phyloP scores from a whole-genome alignment of 2,888 invertebrate genomes.

The Hirtodrosophila duncani region DNA sequence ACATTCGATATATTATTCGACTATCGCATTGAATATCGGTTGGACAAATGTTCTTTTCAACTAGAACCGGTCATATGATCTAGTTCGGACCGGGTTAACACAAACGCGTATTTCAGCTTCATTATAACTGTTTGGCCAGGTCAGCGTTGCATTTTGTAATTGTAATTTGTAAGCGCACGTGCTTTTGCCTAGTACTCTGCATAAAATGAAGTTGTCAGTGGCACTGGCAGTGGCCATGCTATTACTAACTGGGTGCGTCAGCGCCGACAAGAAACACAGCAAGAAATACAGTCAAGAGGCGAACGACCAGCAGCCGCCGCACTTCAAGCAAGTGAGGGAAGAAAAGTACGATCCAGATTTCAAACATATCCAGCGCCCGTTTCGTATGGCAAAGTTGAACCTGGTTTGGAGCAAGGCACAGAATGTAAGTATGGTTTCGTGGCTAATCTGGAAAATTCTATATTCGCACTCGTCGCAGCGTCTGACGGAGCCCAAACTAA shows the following conservation, averaged over 20 bases:
- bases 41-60: too few relatives aligned
- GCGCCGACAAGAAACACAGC: constrained; percentile 61
- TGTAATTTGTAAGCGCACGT: not conserved
- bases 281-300: constrained; percentile 75
- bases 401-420: constrained; percentile 93
- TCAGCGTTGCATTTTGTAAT: constrained; percentile 10
- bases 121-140: constrained; percentile 28
- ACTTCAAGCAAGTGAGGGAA: constrained; percentile 56
- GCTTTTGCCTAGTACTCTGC: constrained; percentile 7
- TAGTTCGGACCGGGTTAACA: too few relatives aligned
- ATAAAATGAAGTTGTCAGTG: constrained; percentile 11
- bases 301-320: constrained; percentile 54
- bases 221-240: constrained; percentile 32
- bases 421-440: constrained; percentile 82
- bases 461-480: constrained; percentile 79
- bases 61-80: too few relatives aligned
- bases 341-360: constrained; percentile 80
- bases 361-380: constrained; percentile 88
- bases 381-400: constrained; percentile 93
- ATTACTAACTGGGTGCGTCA: constrained; percentile 27
- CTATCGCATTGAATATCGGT: too few relatives aligned
- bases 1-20: too few relatives aligned
- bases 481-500: constrained; percentile 89
- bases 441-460: not conserved
- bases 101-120: not conserved